Base-by-base conservation (phyloP, 2,888 invertebrate genomes). In the Cyclophora albipunctata region DNA sequence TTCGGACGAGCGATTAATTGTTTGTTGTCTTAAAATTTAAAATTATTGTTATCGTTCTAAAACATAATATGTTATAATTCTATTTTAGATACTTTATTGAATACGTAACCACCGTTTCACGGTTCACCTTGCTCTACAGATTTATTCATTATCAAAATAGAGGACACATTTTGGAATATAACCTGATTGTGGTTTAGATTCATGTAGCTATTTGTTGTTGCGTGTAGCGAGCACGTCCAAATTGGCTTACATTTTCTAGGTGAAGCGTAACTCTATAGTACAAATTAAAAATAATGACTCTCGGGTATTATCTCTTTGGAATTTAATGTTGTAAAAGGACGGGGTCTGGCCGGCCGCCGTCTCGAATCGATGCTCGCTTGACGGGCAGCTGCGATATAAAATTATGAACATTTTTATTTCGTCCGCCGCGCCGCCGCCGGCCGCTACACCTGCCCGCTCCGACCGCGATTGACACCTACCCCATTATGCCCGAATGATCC, bases 361-460 rank as follows among this genome's bases (percentile, higher is more conserved):
- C 64, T 75, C 79, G 74, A 75, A 79, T 81, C 81, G 81, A 77
- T 74, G 79, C 73, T 71, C 78, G 78, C 66, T 80, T 78, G 84
- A 81, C 84, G 72, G 84, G 87, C 87, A 88, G 88, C 87, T 88
- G 88, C 86, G 76, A 77, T 81, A 75, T 78, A 71, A 81, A 86
- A 87, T 86, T 87, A 88, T 86, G 83, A 81, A 71, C 81, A 84
- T 82, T 86, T 85, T 82, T 84, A 82, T 86, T 77, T 78, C 75
- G 20, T 20, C 72, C 75, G 67, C 50, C 64, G 55, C 66, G 62
- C 56, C 66, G 53, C 58, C 65, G 64, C 60, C 61, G 58, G 20
- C 20, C 63, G 59, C 61, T 79, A 73, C 87, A 86, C 87, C 87
- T 86, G 86, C 86, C 82, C 72, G 67, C 58, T 64, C 71, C 72